Base-by-base conservation (phyloP, 2,888 invertebrate genomes). In the Pristionchus arcanus region DNA sequence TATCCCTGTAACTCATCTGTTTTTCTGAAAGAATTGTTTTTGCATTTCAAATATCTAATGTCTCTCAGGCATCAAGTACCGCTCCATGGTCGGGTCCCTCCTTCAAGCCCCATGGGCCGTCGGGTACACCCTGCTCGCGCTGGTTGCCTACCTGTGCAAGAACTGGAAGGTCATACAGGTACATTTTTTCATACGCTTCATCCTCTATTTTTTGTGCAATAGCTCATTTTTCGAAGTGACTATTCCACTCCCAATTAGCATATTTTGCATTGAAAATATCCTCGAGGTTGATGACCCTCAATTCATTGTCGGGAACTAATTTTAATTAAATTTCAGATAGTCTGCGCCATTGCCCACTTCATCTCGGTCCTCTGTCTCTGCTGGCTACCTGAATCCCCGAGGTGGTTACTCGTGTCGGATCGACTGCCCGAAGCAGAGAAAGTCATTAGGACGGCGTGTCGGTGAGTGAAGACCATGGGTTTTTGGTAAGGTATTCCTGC, bases 21-120 rank as follows among this genome's bases (percentile, higher is more conserved):
- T 13, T 34, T 5, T 34, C 4, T n/a, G 2, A 5, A 4, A 25
- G 4, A 28, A 19, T 59, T 55, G 2, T 55, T 13, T 19, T 55
- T 55, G 16, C 55, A 11, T 55, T 55, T 55, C 42, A 42, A 42
- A 42, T 42, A 42, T 42, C 42, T 9, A 49, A 3, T 49, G 7
- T 53, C 28, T 83, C 87, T n/a, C 77, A 90, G 92, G 92, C 2
- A 94, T 92, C 16, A 91, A 91, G 37, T 95, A 94, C 86, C 92
- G 95, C 13, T 93, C 95, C 28, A 95, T 95, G 94, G 94, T 95
- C 37, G 95, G 95, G 28, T 92, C 93, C 83, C 91, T 95, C 91
- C 91, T 95, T 21, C 95, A 95, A 90, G 94, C 94, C 28, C 95
- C 95, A 0, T 95, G 95, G 95, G 95, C 95, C 5, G 91, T 95